phyloP scores from a whole-genome alignment of 2,797 vertebrate species.

The Xiphophorus birchmanni region DNA sequence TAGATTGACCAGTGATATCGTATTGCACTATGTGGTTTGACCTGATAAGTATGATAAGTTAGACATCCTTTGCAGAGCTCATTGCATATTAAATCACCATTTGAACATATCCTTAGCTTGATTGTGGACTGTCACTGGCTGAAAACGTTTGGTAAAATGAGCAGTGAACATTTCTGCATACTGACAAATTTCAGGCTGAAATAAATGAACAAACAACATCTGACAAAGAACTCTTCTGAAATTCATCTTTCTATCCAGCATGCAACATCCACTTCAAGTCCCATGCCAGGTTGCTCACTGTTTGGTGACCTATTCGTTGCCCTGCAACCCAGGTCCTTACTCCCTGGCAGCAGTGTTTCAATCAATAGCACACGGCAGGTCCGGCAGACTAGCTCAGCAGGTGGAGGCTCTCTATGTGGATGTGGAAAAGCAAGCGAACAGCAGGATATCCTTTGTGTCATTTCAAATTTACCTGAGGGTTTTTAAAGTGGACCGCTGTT shows the following conservation, averaged over 20 bases:
- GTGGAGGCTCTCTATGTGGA: constrained; percentile 31
- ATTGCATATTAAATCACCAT: background rate
- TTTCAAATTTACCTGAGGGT: constrained; percentile 50
- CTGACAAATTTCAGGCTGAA: background rate
- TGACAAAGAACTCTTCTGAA: constrained; percentile 1
- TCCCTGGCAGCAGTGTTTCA: constrained; percentile 42
- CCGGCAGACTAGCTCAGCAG: constrained; percentile 56
- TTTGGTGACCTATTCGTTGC: constrained; percentile 57
- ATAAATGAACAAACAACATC: constrained; percentile 1
- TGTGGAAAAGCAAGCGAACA: constrained; percentile 45
- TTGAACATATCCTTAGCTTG: background rate
- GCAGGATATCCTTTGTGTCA: constrained; percentile 56
- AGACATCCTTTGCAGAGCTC: background rate
- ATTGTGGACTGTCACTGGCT: background rate
- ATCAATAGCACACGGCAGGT: constrained; percentile 64
- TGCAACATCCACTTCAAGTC: constrained; percentile 19
- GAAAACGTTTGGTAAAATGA: background rate
- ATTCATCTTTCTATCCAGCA: constrained; percentile 1
- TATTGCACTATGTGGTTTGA: too few species aligned
- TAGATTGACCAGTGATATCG: too few species aligned
- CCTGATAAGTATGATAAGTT: too few species aligned
- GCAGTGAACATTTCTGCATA: background rate
- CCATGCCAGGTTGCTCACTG: constrained; percentile 31
- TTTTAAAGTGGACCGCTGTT: constrained; percentile 43
- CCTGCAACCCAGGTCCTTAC: constrained; percentile 51